A percentile compares a stretch with the other conserved stretches of the same genome.
Conservation (phyloP, 2,888 invertebrate species). For the Callinectes sapidus region DNA sequence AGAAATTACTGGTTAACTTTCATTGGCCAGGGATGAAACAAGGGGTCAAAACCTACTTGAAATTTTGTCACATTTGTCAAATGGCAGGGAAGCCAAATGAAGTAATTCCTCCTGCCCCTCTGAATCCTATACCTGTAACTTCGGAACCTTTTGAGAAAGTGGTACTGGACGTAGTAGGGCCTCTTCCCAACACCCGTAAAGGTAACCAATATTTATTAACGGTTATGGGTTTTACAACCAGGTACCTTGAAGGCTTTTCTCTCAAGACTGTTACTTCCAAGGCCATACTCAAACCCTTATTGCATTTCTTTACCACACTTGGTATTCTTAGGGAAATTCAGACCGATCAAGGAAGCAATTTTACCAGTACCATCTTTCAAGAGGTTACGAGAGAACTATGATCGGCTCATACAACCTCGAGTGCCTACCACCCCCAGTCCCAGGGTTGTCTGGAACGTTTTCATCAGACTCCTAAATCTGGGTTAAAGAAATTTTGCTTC, state of each 20-base stretch:
- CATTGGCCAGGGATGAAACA: not conserved
- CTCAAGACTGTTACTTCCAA: not conserved
- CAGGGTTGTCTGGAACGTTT: conserved; percentile 5
- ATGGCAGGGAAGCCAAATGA: too few species aligned
- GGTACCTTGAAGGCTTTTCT: not conserved
- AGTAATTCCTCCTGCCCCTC: not conserved
- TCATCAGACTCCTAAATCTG: not conserved
- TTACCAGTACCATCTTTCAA: not conserved
- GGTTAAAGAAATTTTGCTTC: too few species aligned
- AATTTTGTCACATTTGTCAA: not conserved
- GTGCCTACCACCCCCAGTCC: conserved; percentile 1
- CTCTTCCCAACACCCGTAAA: not conserved
- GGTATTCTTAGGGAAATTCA: not conserved
- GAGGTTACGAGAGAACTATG: conserved; percentile 10
- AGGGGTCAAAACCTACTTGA: not conserved
- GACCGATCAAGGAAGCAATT: not conserved
- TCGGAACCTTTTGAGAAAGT: not conserved
- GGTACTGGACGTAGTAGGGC: not conserved
- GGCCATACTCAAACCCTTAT: not conserved
- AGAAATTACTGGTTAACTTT: not conserved
- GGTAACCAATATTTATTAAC: not conserved
- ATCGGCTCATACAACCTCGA: not conserved
- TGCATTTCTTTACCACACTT: not conserved
- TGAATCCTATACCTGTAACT: not conserved
- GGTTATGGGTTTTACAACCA: not conserved